A percentile compares a stretch with the other conserved stretches of the same genome.
Evolutionary conservation across 1,140 invertebrate species (phyloP).

Genomic region (Galendromus occidentalis): DNA sequence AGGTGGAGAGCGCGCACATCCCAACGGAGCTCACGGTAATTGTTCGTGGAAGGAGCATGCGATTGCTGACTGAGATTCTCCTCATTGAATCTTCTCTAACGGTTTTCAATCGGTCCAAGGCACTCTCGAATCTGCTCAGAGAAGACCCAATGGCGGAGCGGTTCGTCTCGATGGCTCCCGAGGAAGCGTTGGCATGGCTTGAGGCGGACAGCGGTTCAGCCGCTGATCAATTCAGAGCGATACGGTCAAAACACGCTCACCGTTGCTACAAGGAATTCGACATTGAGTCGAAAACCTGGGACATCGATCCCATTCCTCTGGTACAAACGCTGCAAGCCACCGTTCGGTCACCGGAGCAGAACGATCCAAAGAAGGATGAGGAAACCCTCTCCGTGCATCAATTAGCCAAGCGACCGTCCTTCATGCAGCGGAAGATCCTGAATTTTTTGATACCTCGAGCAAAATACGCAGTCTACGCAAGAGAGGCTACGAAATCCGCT

Average conservation of each 20-base stretch:
- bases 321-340: constrained; percentile 39
- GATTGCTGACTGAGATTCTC: too few species aligned
- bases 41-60: too few species aligned
- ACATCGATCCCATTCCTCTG: constrained; percentile 37
- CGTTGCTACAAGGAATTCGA: constrained; percentile 53
- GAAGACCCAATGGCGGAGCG: neutral
- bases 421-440: too few species aligned
- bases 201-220: constrained; percentile 20
- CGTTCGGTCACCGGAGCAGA: constrained; percentile 10
- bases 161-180: neutral
- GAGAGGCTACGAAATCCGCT: too few species aligned
- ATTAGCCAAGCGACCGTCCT: too few species aligned
- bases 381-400: neutral
- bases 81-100: too few species aligned
- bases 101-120: neutral
- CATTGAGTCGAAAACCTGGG: constrained; percentile 42
- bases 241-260: constrained; percentile 49
- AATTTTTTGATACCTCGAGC: too few species aligned
- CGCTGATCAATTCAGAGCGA: constrained; percentile 33
- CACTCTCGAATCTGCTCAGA: neutral
- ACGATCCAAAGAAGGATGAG: neutral
- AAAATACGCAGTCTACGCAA: too few species aligned
- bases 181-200: neutral
- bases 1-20: too few species aligned
- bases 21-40: too few species aligned